Conservation (phyloP, 2,797 vertebrate species). For the Peromyscus eremicus region DNA sequence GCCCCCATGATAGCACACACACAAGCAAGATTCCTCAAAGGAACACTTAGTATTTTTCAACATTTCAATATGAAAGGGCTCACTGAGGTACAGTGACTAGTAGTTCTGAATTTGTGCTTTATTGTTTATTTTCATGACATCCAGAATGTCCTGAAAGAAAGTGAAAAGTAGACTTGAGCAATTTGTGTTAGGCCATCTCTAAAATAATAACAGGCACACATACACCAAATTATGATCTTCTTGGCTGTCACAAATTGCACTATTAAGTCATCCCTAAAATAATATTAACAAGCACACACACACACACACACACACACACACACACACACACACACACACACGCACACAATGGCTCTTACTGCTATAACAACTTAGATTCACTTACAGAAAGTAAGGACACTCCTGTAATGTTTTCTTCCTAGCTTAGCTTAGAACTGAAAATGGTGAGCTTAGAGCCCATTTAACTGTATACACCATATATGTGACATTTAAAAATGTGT, state of each 20-base stretch:
- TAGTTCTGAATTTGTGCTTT: not conserved
- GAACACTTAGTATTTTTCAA: not conserved
- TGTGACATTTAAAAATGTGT: not conserved
- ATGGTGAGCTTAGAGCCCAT: not conserved
- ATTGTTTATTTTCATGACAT: slow-evolving; percentile 45
- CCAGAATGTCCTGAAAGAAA: slow-evolving; percentile 38
- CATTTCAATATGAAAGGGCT: slow-evolving; percentile 26
- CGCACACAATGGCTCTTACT: not conserved
- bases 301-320: not conserved
- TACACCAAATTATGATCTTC: not conserved
- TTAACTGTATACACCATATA: not conserved
- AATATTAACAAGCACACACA: not conserved
- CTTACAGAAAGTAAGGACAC: not conserved
- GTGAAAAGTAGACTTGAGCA: not conserved
- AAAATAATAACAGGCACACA: slow-evolving; percentile 12
- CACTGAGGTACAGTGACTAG: not conserved
- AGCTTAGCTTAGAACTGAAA: not conserved
- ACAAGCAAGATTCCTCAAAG: slow-evolving; percentile 42
- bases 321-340: not conserved
- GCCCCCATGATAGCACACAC: not conserved
- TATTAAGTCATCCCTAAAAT: not conserved
- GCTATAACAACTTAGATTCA: not conserved
- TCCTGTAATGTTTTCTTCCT: not conserved
- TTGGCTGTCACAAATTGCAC: not conserved
- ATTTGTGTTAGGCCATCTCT: slow-evolving; percentile 22